Evolutionary conservation across 2,113 vertebrate genomes (phyloP).

Genomic region (Pelusios castaneus): DNA sequence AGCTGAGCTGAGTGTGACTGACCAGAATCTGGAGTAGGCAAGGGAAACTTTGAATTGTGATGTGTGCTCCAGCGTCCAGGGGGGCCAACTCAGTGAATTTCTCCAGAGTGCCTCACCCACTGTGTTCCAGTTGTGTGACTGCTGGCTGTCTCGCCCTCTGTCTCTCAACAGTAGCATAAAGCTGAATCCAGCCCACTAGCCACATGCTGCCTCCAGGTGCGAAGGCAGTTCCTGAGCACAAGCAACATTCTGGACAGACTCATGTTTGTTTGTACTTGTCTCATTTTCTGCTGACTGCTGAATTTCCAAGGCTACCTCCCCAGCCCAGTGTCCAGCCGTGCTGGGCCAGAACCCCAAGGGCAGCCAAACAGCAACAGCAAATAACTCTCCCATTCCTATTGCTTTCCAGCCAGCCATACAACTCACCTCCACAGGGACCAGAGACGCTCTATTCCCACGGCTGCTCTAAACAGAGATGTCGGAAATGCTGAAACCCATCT

Average conservation of each 20-base stretch:
- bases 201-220: background rate
- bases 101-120: constrained; percentile 46
- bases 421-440: background rate
- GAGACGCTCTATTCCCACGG: background rate
- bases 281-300: constrained; percentile 6
- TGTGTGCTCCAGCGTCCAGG: rapidly evolving
- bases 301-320: background rate
- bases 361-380: background rate
- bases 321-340: background rate
- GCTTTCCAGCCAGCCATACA: background rate
- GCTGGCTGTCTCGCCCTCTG: background rate
- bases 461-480: background rate
- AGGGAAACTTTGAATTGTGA: background rate
- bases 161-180: background rate
- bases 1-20: background rate
- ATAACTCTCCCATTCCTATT: background rate
- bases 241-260: background rate
- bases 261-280: background rate
- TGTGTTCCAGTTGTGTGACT: constrained; percentile 17
- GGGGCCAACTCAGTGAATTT: background rate
- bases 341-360: background rate
- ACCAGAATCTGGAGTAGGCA: background rate
- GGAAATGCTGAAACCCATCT: rapidly evolving
- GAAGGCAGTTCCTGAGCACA: background rate
- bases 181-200: background rate